Conservation (phyloP, 1,140 invertebrate genomes). For the Lasaia peninsularis region DNA sequence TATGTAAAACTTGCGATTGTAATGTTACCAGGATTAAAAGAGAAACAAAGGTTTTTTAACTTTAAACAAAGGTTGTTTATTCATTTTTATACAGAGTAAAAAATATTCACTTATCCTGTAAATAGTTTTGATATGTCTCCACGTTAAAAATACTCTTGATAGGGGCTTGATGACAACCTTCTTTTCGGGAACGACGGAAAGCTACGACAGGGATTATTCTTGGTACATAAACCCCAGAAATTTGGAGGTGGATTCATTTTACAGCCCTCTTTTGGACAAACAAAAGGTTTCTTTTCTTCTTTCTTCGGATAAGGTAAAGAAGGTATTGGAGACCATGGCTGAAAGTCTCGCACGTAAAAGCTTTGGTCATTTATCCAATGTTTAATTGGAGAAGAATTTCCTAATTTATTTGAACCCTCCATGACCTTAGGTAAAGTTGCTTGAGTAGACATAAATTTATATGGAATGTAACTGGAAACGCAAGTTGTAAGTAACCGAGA, state of each 20-base stretch:
- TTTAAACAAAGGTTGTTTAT: too few species aligned
- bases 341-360: conserved; percentile 33
- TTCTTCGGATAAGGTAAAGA: conserved; percentile 42
- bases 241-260: conserved; percentile 26
- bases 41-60: too few species aligned
- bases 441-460: not conserved
- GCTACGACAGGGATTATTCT: conserved; percentile 23
- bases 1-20: too few species aligned
- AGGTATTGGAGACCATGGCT: conserved; percentile 54
- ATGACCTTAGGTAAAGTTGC: not conserved
- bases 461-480: not conserved
- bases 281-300: conserved; percentile 27
- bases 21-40: too few species aligned
- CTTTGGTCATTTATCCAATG: conserved; percentile 1
- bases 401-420: too few species aligned
- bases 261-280: conserved; percentile 46
- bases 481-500: not conserved
- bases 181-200: conserved; percentile 20
- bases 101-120: too few species aligned
- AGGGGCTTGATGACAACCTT: not conserved
- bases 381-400: too few species aligned
- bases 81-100: too few species aligned
- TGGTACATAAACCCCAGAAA: conserved; percentile 16
- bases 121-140: too few species aligned
- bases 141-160: too few species aligned